These are phyloP conservation scores for Disparrhopalites patrizii DNA, from an alignment of 2,888 invertebrate species.

Conservation along the genomic window DNA sequence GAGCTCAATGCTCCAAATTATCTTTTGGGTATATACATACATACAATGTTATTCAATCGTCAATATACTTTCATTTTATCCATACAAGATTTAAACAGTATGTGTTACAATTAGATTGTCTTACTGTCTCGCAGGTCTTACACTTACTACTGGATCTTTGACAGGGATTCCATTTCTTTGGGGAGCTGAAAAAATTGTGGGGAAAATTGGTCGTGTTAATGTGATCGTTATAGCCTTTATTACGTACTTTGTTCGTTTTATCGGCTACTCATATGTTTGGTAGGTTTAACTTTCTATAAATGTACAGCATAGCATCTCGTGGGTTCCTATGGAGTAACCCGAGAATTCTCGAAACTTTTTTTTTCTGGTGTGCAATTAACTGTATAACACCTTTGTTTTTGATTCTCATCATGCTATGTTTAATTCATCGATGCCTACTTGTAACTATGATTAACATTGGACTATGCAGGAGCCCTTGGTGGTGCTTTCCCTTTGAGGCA, in stretches of 20 bases:
- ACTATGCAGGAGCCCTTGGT: conserved; percentile 72
- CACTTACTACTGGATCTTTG: conserved; percentile 77
- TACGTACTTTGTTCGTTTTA: conserved; percentile 74
- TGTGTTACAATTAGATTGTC: background rate
- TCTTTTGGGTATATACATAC: conserved; percentile 61
- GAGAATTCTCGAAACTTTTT: no score
- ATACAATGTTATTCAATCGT: no score
- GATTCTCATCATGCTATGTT: no score
- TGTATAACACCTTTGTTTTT: no score
- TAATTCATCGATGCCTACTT: background rate
- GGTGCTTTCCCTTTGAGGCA: conserved; percentile 83
- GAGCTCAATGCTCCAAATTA: conserved; percentile 79
- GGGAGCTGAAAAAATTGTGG: conserved; percentile 76
- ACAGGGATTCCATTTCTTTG: conserved; percentile 80
- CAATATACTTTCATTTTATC: background rate
- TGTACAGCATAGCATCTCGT: no score
- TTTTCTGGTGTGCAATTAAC: no score
- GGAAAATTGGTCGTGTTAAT: conserved; percentile 75
- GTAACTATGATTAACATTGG: background rate
- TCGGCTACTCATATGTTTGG: conserved; percentile 81
- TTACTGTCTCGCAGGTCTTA: conserved; percentile 61
- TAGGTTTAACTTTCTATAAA: no score
- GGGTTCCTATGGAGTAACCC: no score
- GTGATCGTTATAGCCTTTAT: conserved; percentile 79
- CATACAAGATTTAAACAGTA: background rate